phyloP scores from a whole-genome alignment of 53 echinoderm and acorn worm species.

The Stichopus horrens region DNA sequence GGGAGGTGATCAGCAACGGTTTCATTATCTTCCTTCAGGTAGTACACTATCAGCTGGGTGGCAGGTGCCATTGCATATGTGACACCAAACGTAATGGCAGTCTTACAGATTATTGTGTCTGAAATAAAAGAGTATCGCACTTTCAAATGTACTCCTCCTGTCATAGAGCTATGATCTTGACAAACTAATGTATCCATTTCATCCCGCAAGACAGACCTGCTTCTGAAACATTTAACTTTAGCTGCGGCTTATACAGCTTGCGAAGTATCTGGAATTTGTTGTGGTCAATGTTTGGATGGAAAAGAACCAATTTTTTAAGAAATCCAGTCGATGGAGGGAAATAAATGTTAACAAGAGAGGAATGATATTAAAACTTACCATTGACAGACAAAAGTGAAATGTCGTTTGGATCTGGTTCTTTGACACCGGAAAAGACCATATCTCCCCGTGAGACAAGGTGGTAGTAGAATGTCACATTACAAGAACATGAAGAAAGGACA shows the following conservation, averaged over 20 bases:
- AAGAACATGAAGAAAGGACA: conserved; percentile 86
- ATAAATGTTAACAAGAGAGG: not conserved
- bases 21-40: conserved; percentile 76
- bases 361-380: not conserved
- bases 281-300: not conserved
- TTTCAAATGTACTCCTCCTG: too few species aligned
- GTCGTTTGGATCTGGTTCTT: conserved; percentile 36
- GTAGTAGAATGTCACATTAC: conserved; percentile 89
- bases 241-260: too few species aligned
- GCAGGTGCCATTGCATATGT: conserved; percentile 84
- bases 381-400: conserved; percentile 5
- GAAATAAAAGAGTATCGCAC: not conserved
- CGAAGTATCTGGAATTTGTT: not conserved
- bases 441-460: conserved; percentile 86
- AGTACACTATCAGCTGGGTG: conserved; percentile 78
- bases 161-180: too few species aligned
- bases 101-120: conserved; percentile 56
- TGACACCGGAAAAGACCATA: conserved; percentile 74
- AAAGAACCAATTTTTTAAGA: not conserved
- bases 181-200: too few species aligned
- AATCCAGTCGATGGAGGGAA: not conserved
- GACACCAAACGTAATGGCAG: conserved; percentile 70
- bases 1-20: conserved; percentile 83
- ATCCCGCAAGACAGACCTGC: too few species aligned
- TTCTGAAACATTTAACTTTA: too few species aligned